Base-by-base conservation (phyloP, 2,113 vertebrate genomes). In the Hystrix brachyura region DNA sequence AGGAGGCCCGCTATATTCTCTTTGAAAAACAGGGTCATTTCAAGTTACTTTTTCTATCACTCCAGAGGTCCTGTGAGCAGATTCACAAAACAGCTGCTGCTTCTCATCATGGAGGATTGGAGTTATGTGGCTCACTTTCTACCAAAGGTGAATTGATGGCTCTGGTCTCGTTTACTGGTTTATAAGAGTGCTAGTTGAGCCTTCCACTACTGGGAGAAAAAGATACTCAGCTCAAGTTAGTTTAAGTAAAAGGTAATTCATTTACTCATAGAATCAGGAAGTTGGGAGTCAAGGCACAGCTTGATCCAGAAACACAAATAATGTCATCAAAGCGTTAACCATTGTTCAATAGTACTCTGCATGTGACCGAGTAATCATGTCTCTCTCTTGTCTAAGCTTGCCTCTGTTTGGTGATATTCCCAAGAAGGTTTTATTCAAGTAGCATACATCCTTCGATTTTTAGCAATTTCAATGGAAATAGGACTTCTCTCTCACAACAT, bases 211-310 rank as follows among this genome's bases (percentile, higher is more conserved):
- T 59, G 84, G 8, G 78, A 94, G 81, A 17, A 96, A 59, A 25
- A 95, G 27, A 79, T 87, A 85, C 69, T 86, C 15, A 83, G 78
- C 46, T 79, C 67, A 84, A 92, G 93, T 91, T 82, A 83, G 62
- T 83, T 87, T 57, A 71, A 84, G 83, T 62, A 64, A 72, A 80
- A 90, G 48, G 82, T 64, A 88, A 96, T 72, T 93, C 53, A 53
- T 55, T 87, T 92, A 34, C 65, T 95, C 62, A 67, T 59, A n/a
- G 64, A 95, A 64, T 79, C 34, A 59, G 82, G 82, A 92, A 89
- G 85, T 55, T 3, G 43, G 71, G n/a, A 95, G 38, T 69, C 57
- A 55, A 65, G 17, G 34, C 62, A 87, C 13, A 90, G 55, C 32
- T 62, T 95, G 57, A 82, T 71, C 46, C 55, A 71, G 51, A 86